Base-by-base conservation (phyloP, 2,888 invertebrate genomes). In the Pyrochroa serraticornis region DNA sequence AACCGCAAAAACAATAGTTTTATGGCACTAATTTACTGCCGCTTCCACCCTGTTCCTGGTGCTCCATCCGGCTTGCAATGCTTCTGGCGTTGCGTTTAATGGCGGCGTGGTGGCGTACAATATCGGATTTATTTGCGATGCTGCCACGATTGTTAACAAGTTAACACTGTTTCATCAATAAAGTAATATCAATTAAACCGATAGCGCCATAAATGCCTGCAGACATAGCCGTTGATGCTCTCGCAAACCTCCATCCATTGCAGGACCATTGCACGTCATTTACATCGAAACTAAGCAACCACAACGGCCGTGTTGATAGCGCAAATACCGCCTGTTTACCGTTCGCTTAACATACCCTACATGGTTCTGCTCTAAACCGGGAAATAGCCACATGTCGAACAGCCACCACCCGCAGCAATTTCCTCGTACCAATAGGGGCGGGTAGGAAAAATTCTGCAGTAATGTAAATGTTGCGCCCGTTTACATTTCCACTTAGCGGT, bases 111-210 rank as follows among this genome's bases (percentile, higher is more conserved):
- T 13, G 22, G 33, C 22, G 35, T 47, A 31, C 47, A 47, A 31
- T 31, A 38, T n/a, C 22, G 30, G 12, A 38, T 31, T 47, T 47
- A 41, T 49, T 49, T 39, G 46, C 49, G 57, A 49, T 57, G 41
- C 34, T 41, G 33, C 42, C 34, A 48, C 38, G 53, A 44, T 52
- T 43, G 58, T 60, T 60, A 60, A 63, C 60, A 50, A 50, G 54
- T 53, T 59, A 63, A 62, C 63, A 62, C 58, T 50, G 58, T 62
- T 60, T 54, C 62, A 62, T 62, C 64, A 69, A 65, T 68, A 65
- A 65, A 66, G 62, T 58, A 65, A 66, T 69, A 65, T 65, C 69
- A 68, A 69, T 69, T 67, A 66, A 62, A 64, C 42, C 61, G 42
- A 60, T 63, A 48, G 59, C 49, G 35, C 55, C 52, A 64, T 63